phyloP scores from a whole-genome alignment of 1,140 invertebrate genomes.

The Condylostylus longicornis region DNA sequence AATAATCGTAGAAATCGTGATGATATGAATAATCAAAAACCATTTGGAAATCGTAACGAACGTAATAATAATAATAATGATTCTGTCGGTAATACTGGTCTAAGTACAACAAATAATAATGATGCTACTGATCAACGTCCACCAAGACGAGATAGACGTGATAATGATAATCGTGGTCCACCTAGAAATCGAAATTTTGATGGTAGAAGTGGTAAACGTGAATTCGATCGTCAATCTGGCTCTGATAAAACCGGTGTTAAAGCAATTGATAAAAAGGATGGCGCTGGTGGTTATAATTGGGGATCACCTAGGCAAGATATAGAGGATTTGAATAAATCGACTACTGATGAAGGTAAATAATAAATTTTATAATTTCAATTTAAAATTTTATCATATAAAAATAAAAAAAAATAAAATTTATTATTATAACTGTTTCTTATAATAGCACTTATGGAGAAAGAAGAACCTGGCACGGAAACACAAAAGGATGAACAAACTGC shows the following conservation, averaged over 20 bases:
- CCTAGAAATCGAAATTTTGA: constrained; percentile 41
- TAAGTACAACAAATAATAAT: constrained; percentile 31
- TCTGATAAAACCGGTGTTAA: constrained; percentile 91
- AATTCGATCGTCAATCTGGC: constrained; percentile 89
- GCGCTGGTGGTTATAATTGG: constrained; percentile 89
- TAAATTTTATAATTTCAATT: too few relatives aligned
- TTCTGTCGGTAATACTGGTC: constrained; percentile 34
- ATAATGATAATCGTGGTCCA: constrained; percentile 28
- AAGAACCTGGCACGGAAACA: constrained; percentile 34
- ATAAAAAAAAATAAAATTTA: too few relatives aligned
- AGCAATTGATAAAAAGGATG: constrained; percentile 84
- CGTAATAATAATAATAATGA: constrained; percentile 35
- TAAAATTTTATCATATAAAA: too few relatives aligned
- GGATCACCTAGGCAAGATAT: constrained; percentile 83
- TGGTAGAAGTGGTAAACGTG: constrained; percentile 57
- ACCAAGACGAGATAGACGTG: constrained; percentile 17
- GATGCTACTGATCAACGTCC: constrained; percentile 31
- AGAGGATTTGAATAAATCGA: constrained; percentile 48
- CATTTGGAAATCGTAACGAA: constrained; percentile 19
- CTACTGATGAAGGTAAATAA: constrained; percentile 33
- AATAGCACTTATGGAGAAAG: constrained; percentile 34
- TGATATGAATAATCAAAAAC: constrained; percentile 36
- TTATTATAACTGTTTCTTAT: not conserved
- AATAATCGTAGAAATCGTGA: constrained; percentile 59
- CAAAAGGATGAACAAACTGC: constrained; percentile 36